These are phyloP conservation scores for Latheticus oryzae DNA, from an alignment of 2,888 invertebrate species.

Conservation along the genomic window DNA sequence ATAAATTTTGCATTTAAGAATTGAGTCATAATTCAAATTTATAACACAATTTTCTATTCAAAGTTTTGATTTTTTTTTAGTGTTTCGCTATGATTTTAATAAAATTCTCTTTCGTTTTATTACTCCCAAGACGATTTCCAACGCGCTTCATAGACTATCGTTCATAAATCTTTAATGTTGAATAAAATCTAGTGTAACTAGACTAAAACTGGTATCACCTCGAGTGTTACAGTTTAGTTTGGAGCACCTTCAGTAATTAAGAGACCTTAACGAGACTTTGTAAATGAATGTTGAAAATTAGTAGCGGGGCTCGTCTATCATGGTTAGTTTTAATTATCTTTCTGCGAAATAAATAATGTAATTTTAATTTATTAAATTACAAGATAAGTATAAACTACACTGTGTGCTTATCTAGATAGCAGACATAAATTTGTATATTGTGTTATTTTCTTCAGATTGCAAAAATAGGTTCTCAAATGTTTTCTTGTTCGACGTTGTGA, in stretches of 20 bases:
- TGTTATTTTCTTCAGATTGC: constrained; percentile 26
- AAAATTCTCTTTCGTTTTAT: constrained; percentile 22
- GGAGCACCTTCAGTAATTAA: constrained; percentile 27
- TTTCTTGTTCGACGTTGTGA: constrained; percentile 23
- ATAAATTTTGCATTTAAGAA: too few species aligned
- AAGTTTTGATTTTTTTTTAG: constrained; percentile 7
- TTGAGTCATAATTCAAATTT: too few species aligned
- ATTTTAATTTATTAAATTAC: constrained; percentile 16
- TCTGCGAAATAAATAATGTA: constrained; percentile 12
- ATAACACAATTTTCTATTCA: too few species aligned
- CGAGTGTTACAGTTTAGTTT: constrained; percentile 9
- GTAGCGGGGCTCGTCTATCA: constrained; percentile 25
- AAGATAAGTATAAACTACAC: too few species aligned
- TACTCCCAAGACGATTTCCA: constrained; percentile 24
- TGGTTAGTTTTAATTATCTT: constrained; percentile 28
- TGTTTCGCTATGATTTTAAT: constrained; percentile 33
- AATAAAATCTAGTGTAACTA: constrained; percentile 31
- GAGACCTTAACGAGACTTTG: constrained; percentile 19
- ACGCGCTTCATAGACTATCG: constrained; percentile 31
- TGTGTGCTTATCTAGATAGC: too few species aligned
- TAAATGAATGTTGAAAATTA: constrained; percentile 25
- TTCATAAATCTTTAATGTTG: constrained; percentile 22
- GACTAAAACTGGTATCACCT: constrained; percentile 23
- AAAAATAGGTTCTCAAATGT: constrained; percentile 32
- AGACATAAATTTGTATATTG: too few species aligned